Evolutionary conservation across 1,140 invertebrate species (phyloP).

Genomic region (Periplaneta americana): DNA sequence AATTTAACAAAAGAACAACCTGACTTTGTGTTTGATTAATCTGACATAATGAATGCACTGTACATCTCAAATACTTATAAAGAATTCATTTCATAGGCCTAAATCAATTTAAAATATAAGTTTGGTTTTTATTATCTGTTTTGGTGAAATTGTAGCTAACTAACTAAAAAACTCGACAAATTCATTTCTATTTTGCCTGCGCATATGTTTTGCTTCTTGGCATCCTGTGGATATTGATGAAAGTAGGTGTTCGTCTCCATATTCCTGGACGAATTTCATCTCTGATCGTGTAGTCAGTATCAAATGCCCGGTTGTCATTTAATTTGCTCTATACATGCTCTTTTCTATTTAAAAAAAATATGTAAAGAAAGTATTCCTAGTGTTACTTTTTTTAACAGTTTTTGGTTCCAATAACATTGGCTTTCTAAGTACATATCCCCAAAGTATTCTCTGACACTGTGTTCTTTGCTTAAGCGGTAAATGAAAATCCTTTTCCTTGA

Average conservation of each 20-base stretch:
- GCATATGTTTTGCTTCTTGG: constrained; percentile 21
- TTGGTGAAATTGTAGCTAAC: constrained; percentile 20
- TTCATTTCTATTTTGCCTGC: constrained; percentile 22
- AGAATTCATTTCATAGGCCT: not conserved
- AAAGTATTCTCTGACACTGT: too few species aligned
- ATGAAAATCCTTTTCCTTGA: too few species aligned
- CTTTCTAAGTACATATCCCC: too few species aligned
- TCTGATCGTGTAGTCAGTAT: constrained; percentile 17
- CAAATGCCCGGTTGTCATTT: constrained; percentile 19
- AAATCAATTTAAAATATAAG: not conserved
- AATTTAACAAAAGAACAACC: not conserved
- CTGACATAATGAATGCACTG: not conserved
- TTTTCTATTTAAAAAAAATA: constrained; percentile 21
- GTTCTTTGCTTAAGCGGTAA: too few species aligned
- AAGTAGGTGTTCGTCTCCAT: constrained; percentile 17
- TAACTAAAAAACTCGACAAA: constrained; percentile 23
- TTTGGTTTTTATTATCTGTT: constrained; percentile 15
- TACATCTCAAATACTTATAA: not conserved
- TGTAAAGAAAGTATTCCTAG: not conserved
- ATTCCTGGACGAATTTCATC: constrained; percentile 21
- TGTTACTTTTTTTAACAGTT: too few species aligned
- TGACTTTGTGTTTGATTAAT: not conserved
- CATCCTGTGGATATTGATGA: constrained; percentile 12
- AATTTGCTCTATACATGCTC: constrained; percentile 18
- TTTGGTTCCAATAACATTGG: too few species aligned